Conservation (phyloP, 2,113 vertebrate species). For the Syrmaticus mikado region DNA sequence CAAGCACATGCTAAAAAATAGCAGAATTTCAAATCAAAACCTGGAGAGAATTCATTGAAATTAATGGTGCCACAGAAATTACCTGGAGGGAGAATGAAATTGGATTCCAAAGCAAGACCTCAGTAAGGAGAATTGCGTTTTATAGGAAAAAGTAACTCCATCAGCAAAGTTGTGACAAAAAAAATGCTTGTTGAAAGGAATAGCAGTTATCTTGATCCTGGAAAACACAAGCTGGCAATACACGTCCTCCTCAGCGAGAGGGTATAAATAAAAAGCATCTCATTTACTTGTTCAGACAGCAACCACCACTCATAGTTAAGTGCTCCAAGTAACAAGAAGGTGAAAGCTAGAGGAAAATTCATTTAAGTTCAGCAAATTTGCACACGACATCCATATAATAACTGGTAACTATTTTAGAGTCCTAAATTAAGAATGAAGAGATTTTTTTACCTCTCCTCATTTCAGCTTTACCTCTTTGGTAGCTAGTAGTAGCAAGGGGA, state of each 20-base stretch:
- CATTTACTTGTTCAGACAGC: not conserved
- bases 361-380: not conserved
- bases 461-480: not conserved
- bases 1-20: slow-evolving; percentile 31
- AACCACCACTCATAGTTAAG: not conserved
- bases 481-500: not conserved
- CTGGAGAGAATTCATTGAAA: not conserved
- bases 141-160: not conserved
- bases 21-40: slow-evolving; percentile 34
- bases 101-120: not conserved
- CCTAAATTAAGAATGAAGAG: not conserved
- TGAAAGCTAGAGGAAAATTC: not conserved
- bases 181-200: not conserved
- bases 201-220: not conserved
- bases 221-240: not conserved
- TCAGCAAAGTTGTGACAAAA: not conserved
- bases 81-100: not conserved
- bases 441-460: not conserved
- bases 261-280: not conserved
- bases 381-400: not conserved
- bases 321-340: no score
- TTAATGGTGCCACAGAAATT: not conserved
- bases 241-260: not conserved
- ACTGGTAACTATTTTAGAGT: not conserved
- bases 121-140: not conserved